Conservation (phyloP, 2,888 invertebrate genomes). For the Ennomos fuscantarius region DNA sequence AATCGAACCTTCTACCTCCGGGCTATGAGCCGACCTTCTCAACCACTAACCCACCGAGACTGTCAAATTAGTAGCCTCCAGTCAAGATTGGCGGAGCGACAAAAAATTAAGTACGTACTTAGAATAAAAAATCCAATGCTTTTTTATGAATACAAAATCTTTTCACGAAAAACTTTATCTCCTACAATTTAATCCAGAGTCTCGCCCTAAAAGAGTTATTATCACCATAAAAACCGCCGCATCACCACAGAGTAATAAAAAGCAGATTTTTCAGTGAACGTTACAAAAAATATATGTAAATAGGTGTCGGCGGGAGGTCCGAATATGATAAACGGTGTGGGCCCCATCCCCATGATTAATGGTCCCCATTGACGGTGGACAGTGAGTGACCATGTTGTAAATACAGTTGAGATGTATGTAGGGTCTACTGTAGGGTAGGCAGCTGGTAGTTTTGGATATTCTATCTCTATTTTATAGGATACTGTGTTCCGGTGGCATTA, state of each 20-base stretch:
- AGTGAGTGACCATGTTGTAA: conserved; percentile 45
- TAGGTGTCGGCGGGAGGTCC: conserved; percentile 48
- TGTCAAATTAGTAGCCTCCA: too few relatives aligned
- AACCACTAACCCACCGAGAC: too few relatives aligned
- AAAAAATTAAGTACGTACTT: too few relatives aligned
- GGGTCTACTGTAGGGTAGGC: conserved; percentile 9
- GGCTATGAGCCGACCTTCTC: too few relatives aligned
- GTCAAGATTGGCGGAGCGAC: too few relatives aligned
- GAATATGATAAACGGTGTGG: conserved; percentile 55
- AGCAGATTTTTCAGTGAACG: conserved; percentile 46
- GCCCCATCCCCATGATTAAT: conserved; percentile 53
- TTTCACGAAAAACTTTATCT: too few relatives aligned
- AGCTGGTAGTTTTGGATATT: too few relatives aligned
- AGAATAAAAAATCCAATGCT: too few relatives aligned
- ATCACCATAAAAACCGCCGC: conserved; percentile 39
- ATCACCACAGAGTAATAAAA: conserved; percentile 53
- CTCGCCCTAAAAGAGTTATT: conserved; percentile 19
- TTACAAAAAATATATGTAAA: conserved; percentile 55
- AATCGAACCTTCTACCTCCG: too few relatives aligned
- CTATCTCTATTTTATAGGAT: too few relatives aligned
- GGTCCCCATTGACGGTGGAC: conserved; percentile 45
- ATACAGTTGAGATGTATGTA: conserved; percentile 32
- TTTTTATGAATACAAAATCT: too few relatives aligned
- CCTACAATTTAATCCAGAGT: not conserved
- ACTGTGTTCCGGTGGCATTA: too few relatives aligned